Evolutionary conservation across 2,797 vertebrate genomes (phyloP).

Genomic region (Thamnophis elegans): DNA sequence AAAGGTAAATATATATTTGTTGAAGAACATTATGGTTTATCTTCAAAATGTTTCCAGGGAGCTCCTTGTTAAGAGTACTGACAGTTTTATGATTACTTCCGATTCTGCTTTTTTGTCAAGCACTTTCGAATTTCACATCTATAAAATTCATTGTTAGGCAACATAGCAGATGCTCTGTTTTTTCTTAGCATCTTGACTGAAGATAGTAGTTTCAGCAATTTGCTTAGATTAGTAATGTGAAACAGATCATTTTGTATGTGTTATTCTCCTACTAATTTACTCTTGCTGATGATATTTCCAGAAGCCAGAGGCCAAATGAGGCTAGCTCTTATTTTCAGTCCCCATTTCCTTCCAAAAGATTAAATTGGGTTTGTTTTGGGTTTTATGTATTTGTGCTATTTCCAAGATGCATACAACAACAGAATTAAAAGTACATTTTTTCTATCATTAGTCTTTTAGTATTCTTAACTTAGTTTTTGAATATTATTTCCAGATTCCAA

Average conservation of each 20-base stretch:
- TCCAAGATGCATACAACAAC: neutral
- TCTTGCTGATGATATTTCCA: neutral
- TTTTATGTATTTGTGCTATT: neutral
- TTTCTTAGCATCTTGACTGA: neutral
- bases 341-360: neutral
- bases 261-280: neutral
- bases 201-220: neutral
- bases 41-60: neutral
- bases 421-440: neutral
- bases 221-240: slow-evolving; percentile 1
- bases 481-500: neutral
- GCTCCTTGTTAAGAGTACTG: neutral
- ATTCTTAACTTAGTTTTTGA: neutral
- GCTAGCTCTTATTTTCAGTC: neutral
- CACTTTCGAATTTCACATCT: neutral
- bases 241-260: neutral
- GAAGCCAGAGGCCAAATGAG: accelerated
- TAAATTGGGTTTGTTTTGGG: neutral
- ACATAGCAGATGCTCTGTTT: neutral
- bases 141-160: neutral
- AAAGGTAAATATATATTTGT: neutral
- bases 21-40: neutral
- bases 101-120: neutral
- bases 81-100: neutral
- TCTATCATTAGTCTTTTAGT: neutral